Conservation (phyloP, 2,113 vertebrate species). For the Saccopteryx leptura region DNA sequence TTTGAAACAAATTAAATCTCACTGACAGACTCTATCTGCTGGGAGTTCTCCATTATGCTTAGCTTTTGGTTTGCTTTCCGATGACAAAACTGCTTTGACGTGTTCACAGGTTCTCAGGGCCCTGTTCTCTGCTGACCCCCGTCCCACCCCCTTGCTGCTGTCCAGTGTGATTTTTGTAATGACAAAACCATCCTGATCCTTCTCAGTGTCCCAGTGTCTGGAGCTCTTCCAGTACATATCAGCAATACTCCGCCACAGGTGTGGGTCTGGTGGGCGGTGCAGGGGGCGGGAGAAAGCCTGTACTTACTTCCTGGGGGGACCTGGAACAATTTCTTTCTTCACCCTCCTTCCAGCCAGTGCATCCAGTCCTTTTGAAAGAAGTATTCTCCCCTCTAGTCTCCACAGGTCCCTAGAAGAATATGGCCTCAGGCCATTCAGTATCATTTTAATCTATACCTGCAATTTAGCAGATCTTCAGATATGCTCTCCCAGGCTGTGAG, state of each 20-base stretch:
- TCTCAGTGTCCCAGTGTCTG: constrained; percentile 1
- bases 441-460: constrained; percentile 74
- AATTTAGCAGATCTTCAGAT: constrained; percentile 78
- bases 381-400: neutral
- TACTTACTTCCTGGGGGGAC: neutral
- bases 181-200: constrained; percentile 79
- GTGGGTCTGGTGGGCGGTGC: fast-evolving
- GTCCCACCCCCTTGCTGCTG: constrained; percentile 67
- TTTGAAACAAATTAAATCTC: constrained; percentile 93
- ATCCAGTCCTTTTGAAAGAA: neutral
- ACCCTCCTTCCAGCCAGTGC: neutral
- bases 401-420: neutral
- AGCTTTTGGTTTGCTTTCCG: constrained; percentile 90
- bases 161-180: constrained; percentile 58
- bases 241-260: neutral
- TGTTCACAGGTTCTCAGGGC: constrained; percentile 88
- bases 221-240: neutral
- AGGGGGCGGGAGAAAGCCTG: fast-evolving
- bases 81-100: constrained; percentile 95
- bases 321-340: neutral
- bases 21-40: constrained; percentile 95
- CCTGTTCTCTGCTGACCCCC: constrained; percentile 38
- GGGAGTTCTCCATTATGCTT: constrained; percentile 88
- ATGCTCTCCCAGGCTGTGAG: constrained; percentile 62
- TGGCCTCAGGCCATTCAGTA: constrained; percentile 54